Evolutionary conservation across 2,888 invertebrate genomes (phyloP).

Genomic region (Theodoxus fluviatilis): DNA sequence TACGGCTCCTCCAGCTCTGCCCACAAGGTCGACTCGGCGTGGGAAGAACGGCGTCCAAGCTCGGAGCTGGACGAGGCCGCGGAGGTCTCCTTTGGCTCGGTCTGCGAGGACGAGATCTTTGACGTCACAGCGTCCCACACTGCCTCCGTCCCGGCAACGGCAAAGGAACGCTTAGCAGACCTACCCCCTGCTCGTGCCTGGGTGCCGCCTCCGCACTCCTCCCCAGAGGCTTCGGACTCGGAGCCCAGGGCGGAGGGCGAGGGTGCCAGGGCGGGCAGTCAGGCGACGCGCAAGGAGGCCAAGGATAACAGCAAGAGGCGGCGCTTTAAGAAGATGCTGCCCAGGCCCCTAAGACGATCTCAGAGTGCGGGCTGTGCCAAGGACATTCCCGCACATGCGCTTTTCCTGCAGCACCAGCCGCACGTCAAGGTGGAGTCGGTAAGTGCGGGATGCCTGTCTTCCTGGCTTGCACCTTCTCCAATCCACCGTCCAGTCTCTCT

Average conservation of each 20-base stretch:
- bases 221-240: conserved; percentile 25
- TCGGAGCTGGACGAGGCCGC: conserved; percentile 9
- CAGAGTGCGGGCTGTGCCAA: conserved; percentile 69
- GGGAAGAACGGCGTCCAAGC: conserved; percentile 10
- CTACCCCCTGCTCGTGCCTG: conserved; percentile 30
- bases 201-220: conserved; percentile 29
- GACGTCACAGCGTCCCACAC: conserved; percentile 25
- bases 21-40: not conserved
- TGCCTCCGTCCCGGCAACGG: no score
- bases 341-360: conserved; percentile 51
- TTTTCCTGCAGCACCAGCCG: conserved; percentile 50
- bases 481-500: not conserved
- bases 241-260: conserved; percentile 33
- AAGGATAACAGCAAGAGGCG: conserved; percentile 39
- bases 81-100: not conserved
- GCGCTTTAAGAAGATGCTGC: conserved; percentile 47
- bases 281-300: conserved; percentile 9
- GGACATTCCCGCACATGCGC: conserved; percentile 63
- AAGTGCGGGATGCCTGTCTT: conserved; percentile 17
- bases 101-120: conserved; percentile 25
- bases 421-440: conserved; percentile 32
- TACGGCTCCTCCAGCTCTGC: not conserved
- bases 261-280: not conserved
- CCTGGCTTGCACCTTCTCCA: not conserved
- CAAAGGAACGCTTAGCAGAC: no score